Percentiles rank a stretch among this genome's conserved stretches.
Evolutionary conservation across 2,797 vertebrate species (phyloP).

Genomic region (Urosaurus nigricauda): DNA sequence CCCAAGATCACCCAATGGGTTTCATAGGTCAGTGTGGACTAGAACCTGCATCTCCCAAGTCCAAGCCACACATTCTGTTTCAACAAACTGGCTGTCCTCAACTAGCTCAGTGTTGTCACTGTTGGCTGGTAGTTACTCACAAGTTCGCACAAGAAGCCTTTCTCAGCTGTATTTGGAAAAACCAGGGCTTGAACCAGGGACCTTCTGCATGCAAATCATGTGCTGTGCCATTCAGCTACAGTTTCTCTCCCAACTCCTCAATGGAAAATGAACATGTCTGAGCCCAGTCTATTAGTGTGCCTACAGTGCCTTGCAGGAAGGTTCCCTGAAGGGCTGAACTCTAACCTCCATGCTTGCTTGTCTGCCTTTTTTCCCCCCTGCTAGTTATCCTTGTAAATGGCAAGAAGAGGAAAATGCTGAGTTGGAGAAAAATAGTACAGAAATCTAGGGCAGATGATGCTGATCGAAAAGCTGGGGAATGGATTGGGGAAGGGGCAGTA

Average conservation of each 20-base stretch:
- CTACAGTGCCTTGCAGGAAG: background rate
- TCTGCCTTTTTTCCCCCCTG: background rate
- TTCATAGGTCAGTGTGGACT: background rate
- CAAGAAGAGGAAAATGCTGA: background rate
- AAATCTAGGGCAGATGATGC: slow-evolving; percentile 1
- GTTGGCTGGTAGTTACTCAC: background rate
- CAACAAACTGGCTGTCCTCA: background rate
- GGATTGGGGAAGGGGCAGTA: background rate
- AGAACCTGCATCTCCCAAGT: background rate
- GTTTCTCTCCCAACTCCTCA: background rate
- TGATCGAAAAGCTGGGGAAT: background rate
- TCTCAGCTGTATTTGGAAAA: background rate
- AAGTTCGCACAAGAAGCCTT: background rate
- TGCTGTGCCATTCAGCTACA: background rate
- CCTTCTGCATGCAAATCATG: background rate
- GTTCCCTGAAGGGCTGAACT: background rate
- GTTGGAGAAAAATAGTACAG: background rate
- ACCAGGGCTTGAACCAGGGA: background rate
- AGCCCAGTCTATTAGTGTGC: background rate
- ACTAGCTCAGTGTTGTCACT: background rate
- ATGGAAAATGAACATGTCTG: background rate
- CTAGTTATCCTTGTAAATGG: background rate
- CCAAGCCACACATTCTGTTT: background rate
- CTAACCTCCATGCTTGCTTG: background rate
- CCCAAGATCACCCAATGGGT: background rate